Evolutionary conservation across 2,797 vertebrate species (phyloP), one percentile per base, ranked within the genome.

Genomic region (Pteronotus mesoamericanus): DNA sequence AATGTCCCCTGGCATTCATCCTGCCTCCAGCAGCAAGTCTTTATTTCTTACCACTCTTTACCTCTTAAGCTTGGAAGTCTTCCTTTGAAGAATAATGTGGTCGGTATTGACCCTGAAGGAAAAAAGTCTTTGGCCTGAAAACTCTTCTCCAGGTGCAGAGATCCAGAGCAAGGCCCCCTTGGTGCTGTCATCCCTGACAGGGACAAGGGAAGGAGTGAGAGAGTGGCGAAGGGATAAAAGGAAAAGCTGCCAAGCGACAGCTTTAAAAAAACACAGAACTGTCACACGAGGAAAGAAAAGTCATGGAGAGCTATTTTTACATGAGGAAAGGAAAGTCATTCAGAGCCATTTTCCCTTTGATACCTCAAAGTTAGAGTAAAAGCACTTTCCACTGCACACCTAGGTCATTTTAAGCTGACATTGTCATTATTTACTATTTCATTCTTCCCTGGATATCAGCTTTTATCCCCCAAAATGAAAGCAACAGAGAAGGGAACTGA

Each of bases 201-300:
- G 87, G 85, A 93, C 86, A 53, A 59, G 51, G 46, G 32, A 72
- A 71, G 83, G 68, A 80, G 64, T 3, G 14, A 59, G 71, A 55
- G n/a, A 46, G 3, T 32, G 9, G 22, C 78, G 68, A 42, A 1
- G 82, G 39, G 12, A 32, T 46, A 89, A 84, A 91, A 96, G 48
- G 83, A 87, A 96, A 96, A 53, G 22, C 64, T 85, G n/a, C n/a
- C 64, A 75, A 53, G 34, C 64, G 86, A 93, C 1, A 59, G 64
- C 26, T 82, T 95, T 96, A 96, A 95, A 91, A 85, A 89, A 95
- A n/a, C 19, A 44, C 11, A 71, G 91, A 78, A 15, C 34, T 84
- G 26, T 29, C 96, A 92, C 46, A 16, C 0, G 1, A 92, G 78
- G 83, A 94, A 91, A 96, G 24, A 42, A 57, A 51, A 96, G 75